phyloP scores from a whole-genome alignment of 1,140 invertebrate genomes.

The Tigriopus japonicus region DNA sequence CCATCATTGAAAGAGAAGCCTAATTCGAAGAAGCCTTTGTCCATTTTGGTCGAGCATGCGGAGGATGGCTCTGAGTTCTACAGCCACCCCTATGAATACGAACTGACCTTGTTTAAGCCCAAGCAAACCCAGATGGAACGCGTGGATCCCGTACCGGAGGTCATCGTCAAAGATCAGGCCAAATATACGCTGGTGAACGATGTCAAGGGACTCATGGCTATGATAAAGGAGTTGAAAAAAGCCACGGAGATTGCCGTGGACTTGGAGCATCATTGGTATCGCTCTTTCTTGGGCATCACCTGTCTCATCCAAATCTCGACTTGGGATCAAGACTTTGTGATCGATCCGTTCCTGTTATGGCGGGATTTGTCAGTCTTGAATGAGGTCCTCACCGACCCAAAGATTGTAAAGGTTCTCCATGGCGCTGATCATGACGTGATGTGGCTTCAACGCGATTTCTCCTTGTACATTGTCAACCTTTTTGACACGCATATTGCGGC shows the following conservation, averaged over 20 bases:
- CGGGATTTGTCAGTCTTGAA: constrained; percentile 67
- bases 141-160: constrained; percentile 21
- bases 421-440: constrained; percentile 70
- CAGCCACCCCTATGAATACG: constrained; percentile 12
- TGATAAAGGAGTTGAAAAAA: constrained; percentile 43
- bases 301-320: constrained; percentile 93
- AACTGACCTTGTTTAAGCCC: constrained; percentile 32
- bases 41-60: constrained; percentile 42
- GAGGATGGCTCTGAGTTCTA: constrained; percentile 30
- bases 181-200: constrained; percentile 32
- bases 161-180: constrained; percentile 21
- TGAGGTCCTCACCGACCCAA: constrained; percentile 74
- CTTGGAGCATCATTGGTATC: constrained; percentile 64
- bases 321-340: constrained; percentile 58
- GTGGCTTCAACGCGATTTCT: constrained; percentile 90
- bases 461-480: constrained; percentile 87
- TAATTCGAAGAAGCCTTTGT: constrained; percentile 59
- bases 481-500: constrained; percentile 88
- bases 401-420: constrained; percentile 85
- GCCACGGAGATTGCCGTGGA: constrained; percentile 61
- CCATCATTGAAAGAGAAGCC: constrained; percentile 69
- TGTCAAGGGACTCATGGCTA: constrained; percentile 42
- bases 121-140: constrained; percentile 29
- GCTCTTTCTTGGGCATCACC: constrained; percentile 63
- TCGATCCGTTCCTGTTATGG: constrained; percentile 67